phyloP scores from a whole-genome alignment of 2,888 invertebrate species.

The Resseliella maxima region DNA sequence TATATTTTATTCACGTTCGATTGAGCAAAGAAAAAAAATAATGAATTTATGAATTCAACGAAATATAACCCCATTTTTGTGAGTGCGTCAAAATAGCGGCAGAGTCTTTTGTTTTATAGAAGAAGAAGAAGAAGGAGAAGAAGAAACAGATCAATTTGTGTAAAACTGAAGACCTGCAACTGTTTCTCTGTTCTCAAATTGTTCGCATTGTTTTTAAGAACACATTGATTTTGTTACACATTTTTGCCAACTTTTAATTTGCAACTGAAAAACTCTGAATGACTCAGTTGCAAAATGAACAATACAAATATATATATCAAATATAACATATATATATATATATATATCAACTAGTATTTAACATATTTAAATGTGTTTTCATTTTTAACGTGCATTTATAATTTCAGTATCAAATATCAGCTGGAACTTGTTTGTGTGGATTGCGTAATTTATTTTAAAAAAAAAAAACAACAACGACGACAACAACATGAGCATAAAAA shows the following conservation, averaged over 20 bases:
- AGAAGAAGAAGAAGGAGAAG: too few relatives aligned
- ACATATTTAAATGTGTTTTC: neutral
- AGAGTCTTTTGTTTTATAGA: neutral
- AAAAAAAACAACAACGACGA: neutral
- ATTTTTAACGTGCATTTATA: neutral
- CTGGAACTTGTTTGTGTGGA: neutral
- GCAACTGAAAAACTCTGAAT: too few relatives aligned
- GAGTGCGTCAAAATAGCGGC: neutral
- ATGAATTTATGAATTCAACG: neutral
- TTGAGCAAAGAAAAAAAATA: neutral
- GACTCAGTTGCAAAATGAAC: too few relatives aligned
- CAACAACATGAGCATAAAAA: slow-evolving; percentile 72
- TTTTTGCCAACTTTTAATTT: too few relatives aligned
- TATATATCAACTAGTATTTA: neutral
- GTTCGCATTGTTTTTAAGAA: too few relatives aligned
- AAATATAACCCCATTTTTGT: neutral
- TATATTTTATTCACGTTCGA: neutral
- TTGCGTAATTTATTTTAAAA: neutral
- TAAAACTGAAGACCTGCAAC: neutral
- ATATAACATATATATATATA: too few relatives aligned
- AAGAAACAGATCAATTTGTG: neutral
- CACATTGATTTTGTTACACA: too few relatives aligned
- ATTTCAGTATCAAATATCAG: neutral
- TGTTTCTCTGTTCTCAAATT: neutral
- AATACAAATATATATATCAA: too few relatives aligned